phyloP scores from a whole-genome alignment of 1,140 invertebrate species.

The Pogonognathellus flavescens region DNA sequence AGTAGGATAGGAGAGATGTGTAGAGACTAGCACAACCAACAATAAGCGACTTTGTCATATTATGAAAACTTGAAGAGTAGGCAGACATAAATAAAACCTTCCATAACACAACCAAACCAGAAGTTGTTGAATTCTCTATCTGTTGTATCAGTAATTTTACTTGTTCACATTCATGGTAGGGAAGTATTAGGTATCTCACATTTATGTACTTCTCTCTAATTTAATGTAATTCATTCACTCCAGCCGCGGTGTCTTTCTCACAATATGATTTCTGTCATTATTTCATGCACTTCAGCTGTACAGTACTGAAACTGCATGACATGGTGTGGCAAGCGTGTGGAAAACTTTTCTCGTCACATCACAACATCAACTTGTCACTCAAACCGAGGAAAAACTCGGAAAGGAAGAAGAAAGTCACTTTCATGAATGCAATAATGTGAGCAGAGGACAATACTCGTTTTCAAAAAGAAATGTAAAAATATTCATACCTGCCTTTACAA shows the following conservation, averaged over 20 bases:
- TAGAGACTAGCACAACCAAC: too few species aligned
- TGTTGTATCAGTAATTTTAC: too few species aligned
- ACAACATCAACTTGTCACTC: constrained; percentile 39
- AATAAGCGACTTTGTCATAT: too few species aligned
- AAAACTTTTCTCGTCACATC: constrained; percentile 50
- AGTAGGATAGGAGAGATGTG: too few species aligned
- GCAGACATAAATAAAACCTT: too few species aligned
- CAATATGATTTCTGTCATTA: constrained; percentile 37
- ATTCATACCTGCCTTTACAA: not conserved
- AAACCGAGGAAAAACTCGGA: not conserved
- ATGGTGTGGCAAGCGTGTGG: constrained; percentile 42
- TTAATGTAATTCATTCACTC: constrained; percentile 40
- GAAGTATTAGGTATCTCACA: too few species aligned
- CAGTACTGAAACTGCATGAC: too few species aligned
- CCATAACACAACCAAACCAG: too few species aligned
- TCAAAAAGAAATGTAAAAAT: constrained; percentile 31
- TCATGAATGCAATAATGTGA: not conserved
- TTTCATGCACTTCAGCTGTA: constrained; percentile 30
- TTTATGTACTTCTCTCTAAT: not conserved
- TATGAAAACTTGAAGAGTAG: too few species aligned
- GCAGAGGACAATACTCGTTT: constrained; percentile 17
- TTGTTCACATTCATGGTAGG: too few species aligned
- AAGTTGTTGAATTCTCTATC: too few species aligned
- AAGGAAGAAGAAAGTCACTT: constrained; percentile 2
- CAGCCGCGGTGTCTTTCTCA: constrained; percentile 33